Percentiles rank a stretch among this genome's conserved stretches.
Evolutionary conservation across 2,888 invertebrate genomes (phyloP).

Genomic region (Meganola albula): DNA sequence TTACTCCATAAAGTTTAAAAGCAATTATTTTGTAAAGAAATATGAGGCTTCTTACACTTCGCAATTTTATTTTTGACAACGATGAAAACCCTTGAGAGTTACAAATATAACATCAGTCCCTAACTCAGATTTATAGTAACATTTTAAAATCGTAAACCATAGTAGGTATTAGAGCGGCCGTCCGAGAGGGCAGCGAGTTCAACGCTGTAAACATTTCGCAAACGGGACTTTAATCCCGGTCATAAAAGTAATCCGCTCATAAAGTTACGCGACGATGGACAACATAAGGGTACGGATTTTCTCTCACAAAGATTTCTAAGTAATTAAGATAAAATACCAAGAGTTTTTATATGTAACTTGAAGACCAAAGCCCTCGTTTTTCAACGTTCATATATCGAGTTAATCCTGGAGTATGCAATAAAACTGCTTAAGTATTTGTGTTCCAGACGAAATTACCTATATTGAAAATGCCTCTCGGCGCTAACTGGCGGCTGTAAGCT

Average conservation of each 20-base stretch:
- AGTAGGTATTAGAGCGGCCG: constrained; percentile 23
- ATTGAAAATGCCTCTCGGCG: constrained; percentile 74
- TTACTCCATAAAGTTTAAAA: constrained; percentile 39
- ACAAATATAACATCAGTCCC: no score
- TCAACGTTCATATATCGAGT: constrained; percentile 70
- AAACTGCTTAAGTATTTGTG: constrained; percentile 74
- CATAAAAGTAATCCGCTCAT: constrained; percentile 77
- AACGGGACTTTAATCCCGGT: constrained; percentile 71
- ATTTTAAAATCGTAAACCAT: constrained; percentile 14
- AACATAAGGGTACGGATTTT: constrained; percentile 74
- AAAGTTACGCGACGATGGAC: constrained; percentile 76
- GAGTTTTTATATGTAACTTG: constrained; percentile 68
- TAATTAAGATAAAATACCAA: constrained; percentile 76
- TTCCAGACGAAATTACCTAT: constrained; percentile 74
- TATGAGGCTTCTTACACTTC: constrained; percentile 24
- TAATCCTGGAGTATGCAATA: constrained; percentile 75
- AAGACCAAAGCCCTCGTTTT: constrained; percentile 59
- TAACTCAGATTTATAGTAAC: no score
- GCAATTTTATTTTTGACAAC: no score
- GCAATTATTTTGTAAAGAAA: constrained; percentile 47
- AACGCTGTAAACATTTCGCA: constrained; percentile 71
- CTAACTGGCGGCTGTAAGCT: constrained; percentile 67
- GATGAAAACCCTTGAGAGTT: no score
- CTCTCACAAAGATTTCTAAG: constrained; percentile 72
- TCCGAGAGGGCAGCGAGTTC: constrained; percentile 50